These are phyloP conservation scores for Meda fulgida DNA, from an alignment of 2,797 vertebrate species.

Conservation along the genomic window DNA sequence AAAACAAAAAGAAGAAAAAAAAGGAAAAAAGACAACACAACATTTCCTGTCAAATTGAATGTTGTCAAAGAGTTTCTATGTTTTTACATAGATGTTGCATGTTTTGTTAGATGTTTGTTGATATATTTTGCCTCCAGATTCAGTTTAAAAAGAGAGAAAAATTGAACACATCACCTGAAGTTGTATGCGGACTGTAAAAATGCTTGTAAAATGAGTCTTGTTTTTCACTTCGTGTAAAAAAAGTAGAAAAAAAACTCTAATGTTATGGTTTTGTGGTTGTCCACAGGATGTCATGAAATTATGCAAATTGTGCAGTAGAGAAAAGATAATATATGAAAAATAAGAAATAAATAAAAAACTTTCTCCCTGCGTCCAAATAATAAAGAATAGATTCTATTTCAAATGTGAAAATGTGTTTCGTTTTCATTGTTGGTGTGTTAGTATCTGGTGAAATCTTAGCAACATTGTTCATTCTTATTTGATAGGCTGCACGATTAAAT, in stretches of 20 bases:
- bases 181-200: conserved; percentile 86
- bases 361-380: conserved; percentile 88
- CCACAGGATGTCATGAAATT: conserved; percentile 96
- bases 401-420: conserved; percentile 55
- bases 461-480: background rate
- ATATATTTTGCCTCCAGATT: conserved; percentile 83
- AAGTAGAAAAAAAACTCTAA: conserved; percentile 78
- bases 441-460: background rate
- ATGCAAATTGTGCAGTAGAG: conserved; percentile 96
- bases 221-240: conserved; percentile 97
- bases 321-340: conserved; percentile 74
- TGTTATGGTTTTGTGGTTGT: conserved; percentile 97
- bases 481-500: no score
- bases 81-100: conserved; percentile 93
- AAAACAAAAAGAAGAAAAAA: conserved; percentile 53
- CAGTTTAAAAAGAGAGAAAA: conserved; percentile 80
- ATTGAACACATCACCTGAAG: conserved; percentile 85
- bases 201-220: conserved; percentile 95
- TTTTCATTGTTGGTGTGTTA: background rate
- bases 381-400: conserved; percentile 86
- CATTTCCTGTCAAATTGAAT: conserved; percentile 73
- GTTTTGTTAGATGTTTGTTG: conserved; percentile 89
- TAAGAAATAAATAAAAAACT: conserved; percentile 73
- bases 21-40: conserved; percentile 44
- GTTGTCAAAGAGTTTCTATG: conserved; percentile 87